Evolutionary conservation across 64 coral and sea anemone species (phyloP).

Genomic region (Montipora cactus): DNA sequence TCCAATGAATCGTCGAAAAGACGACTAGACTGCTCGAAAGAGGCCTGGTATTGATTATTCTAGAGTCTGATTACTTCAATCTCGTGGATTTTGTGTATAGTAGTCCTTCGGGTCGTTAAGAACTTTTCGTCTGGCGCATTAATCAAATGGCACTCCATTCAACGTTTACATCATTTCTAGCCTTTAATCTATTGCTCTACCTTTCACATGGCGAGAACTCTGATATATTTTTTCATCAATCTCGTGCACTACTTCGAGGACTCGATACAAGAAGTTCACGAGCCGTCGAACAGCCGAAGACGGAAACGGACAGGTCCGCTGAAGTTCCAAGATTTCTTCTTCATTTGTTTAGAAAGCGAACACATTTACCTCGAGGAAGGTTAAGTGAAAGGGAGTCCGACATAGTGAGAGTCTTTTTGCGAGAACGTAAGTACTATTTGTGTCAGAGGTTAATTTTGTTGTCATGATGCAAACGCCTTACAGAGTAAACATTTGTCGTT

Average conservation of each 20-base stretch:
- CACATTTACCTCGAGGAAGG: constrained; percentile 23
- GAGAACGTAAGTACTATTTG: constrained; percentile 18
- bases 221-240: not conserved
- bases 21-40: constrained; percentile 38
- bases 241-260: not conserved
- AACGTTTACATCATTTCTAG: constrained; percentile 6
- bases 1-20: constrained; percentile 20
- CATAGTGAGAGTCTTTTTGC: constrained; percentile 40
- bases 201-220: constrained; percentile 7
- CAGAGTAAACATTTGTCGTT: not conserved
- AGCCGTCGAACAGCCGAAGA: not conserved
- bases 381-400: constrained; percentile 3
- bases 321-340: constrained; percentile 48
- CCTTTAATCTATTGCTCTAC: constrained; percentile 17
- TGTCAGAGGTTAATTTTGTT: not conserved
- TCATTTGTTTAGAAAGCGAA: constrained; percentile 43
- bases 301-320: not conserved
- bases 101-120: not conserved
- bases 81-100: not conserved
- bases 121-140: constrained; percentile 7
- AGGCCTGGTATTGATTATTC: constrained; percentile 30
- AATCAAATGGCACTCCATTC: constrained; percentile 10
- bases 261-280: not conserved
- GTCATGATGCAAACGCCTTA: no score
- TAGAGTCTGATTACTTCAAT: not conserved